Base-by-base conservation (phyloP, 2,797 vertebrate species). In the Hybognathus amarus region DNA sequence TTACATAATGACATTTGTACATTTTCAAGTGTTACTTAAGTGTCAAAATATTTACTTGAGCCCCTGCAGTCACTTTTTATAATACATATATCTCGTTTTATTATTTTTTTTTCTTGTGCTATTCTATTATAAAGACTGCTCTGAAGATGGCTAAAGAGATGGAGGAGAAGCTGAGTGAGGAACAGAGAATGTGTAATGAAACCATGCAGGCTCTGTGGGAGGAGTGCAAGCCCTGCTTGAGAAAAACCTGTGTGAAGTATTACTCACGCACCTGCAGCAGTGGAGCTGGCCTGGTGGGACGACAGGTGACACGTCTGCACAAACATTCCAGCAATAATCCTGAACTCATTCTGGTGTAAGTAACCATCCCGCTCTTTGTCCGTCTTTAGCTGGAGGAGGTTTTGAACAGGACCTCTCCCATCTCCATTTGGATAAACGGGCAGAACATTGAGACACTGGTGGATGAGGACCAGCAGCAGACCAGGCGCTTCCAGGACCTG, bases 151-250 rank as follows among this genome's bases (percentile, higher is more conserved):
- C 96, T 20, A 91, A 93, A 88, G 94, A 96, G 36, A 93, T 95
- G 78, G 96, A 98, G 91, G 89, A 88, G 87, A 91, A 96, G 90
- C 92, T 98, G 90, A 92, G 92, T 5, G 92, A 90, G 1, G 93
- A 93, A 84, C 92, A 95, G 84, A 95, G 92, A n/a, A 91, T 95
- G 15, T 98, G 97, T 81, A 97, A 97, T 0, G 96, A 97, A 42
- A 96, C 95, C 54, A 95, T 96, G 92, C 90, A 88, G 90, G 89
- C 94, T 11, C 93, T 97, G 56, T 98, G 97, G 97, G 97, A 97
- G 85, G 95, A 97, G 87, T 97, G 97, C 52, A 97, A 97, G 88
- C 97, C 97, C 7, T 98, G 97, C 82, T 93, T 98, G 91, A 97
- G 95, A 87, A 96, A 93, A 54, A 96, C 95, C 81, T 98, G 97